Evolutionary conservation across 2,113 vertebrate genomes (phyloP), one percentile per base, ranked within the genome.

Genomic region (Puntigrus tetrazona): DNA sequence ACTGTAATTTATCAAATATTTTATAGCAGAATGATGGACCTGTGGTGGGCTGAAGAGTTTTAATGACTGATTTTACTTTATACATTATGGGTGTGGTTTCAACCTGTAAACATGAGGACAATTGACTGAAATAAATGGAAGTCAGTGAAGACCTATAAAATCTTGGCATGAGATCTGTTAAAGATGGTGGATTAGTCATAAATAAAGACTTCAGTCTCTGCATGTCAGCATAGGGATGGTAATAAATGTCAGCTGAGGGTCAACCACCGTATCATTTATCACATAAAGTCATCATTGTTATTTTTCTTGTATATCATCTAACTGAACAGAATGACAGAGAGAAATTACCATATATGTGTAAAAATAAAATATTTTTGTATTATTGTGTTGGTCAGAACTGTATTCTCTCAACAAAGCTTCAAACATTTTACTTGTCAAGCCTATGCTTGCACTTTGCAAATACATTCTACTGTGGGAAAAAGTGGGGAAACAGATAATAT

Each of bases 1-100:
- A 74, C 84, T 78, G 78, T 84, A 84, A 86, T 86, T 87, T 82
- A 84, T 84, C 73, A 86, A 85, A 75, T 16, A 11, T 82, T 87
- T 87, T 86, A 89, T 86, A 77, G 78, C 63, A 84, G 80, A 84
- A 84, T 84, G 84, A 87, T 89, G 57, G 86, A 86, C 82, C 74
- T 81, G 86, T 13, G 41, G 76, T 82, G 63, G 78, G 76, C n/a
- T 43, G 55, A 77, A 55, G 31, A 18, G 81, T 84, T 87, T 85
- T 84, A 82, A 87, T 81, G 81, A 78, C 85, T 57, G 76, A 80
- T 61, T 72, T 87, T 25, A 8, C 65, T 83, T 83, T 78, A 73
- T 59, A 83, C 80, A 55, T 27, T 76, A 20, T 59, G 65, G 83
- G 76, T 87, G 86, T 78, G 50, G 81, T 84, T 84, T 86, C 86